These are phyloP conservation scores for Scaptodrosophila latifasciaeformis DNA, from an alignment of 2,888 invertebrate genomes.

Conservation along the genomic window DNA sequence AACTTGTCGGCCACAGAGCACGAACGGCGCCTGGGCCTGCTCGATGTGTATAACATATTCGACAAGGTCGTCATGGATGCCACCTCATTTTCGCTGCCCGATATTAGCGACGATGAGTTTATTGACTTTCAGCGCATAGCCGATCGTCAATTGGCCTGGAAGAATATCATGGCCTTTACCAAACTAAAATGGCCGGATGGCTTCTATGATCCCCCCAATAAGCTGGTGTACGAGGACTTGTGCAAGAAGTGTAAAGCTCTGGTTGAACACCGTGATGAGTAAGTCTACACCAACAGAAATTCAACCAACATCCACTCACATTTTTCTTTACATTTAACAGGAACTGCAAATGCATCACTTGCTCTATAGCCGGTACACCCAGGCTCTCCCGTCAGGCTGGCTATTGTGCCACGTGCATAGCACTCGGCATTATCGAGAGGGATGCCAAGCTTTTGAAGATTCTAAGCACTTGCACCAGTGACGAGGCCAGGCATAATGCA, in stretches of 20 bases:
- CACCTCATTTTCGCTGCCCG: slow-evolving; percentile 67
- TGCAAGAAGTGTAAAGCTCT: slow-evolving; percentile 71
- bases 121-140: slow-evolving; percentile 72
- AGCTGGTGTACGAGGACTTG: slow-evolving; percentile 67
- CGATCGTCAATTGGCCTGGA: slow-evolving; percentile 73
- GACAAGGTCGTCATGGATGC: slow-evolving; percentile 71
- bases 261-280: slow-evolving; percentile 73
- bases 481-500: slow-evolving; percentile 64
- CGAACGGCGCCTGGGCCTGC: slow-evolving; percentile 70
- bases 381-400: slow-evolving; percentile 47
- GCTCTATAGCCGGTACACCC: slow-evolving; percentile 73
- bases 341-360: slow-evolving; percentile 74
- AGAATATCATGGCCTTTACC: slow-evolving; percentile 72
- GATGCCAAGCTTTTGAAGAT: slow-evolving; percentile 72
- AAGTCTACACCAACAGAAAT: slow-evolving; percentile 31
- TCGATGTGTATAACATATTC: slow-evolving; percentile 71
- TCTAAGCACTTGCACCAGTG: slow-evolving; percentile 71
- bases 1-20: slow-evolving; percentile 71
- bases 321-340: slow-evolving; percentile 24
- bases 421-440: slow-evolving; percentile 71
- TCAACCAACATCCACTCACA: not conserved
- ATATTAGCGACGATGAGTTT: slow-evolving; percentile 71
- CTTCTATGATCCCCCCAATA: slow-evolving; percentile 70
- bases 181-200: slow-evolving; percentile 71
- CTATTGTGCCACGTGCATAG: slow-evolving; percentile 71